Percentiles rank a stretch among this genome's conserved stretches.
Evolutionary conservation across 2,888 invertebrate genomes (phyloP).

Genomic region (Pollenia angustigena): DNA sequence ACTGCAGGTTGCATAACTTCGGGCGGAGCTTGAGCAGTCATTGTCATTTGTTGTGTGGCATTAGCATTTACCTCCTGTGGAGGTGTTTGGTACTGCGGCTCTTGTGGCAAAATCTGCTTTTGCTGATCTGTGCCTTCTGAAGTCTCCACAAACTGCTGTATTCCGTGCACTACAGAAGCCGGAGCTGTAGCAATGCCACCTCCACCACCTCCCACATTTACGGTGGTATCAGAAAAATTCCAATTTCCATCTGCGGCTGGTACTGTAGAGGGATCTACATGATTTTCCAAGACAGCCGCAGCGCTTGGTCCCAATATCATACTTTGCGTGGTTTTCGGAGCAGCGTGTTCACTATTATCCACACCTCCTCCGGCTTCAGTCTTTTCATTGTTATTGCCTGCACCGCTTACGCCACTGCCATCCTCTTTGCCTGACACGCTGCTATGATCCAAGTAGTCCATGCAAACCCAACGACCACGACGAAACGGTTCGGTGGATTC

Average conservation of each 20-base stretch:
- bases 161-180: slow-evolving; percentile 81
- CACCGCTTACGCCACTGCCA: slow-evolving; percentile 69
- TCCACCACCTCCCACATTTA: slow-evolving; percentile 18
- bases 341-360: slow-evolving; percentile 65
- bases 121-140: slow-evolving; percentile 74
- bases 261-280: slow-evolving; percentile 79
- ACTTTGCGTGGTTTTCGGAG: slow-evolving; percentile 81
- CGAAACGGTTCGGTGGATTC: slow-evolving; percentile 97
- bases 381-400: slow-evolving; percentile 81
- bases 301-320: slow-evolving; percentile 81
- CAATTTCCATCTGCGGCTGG: slow-evolving; percentile 81
- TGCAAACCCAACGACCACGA: slow-evolving; percentile 96
- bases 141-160: slow-evolving; percentile 78
- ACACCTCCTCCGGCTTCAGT: slow-evolving; percentile 76
- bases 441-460: slow-evolving; percentile 96
- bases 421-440: slow-evolving; percentile 77
- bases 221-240: slow-evolving; percentile 77
- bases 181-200: slow-evolving; percentile 84
- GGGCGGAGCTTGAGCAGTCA: slow-evolving; percentile 48
- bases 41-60: slow-evolving; percentile 75
- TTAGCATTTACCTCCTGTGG: slow-evolving; percentile 83
- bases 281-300: slow-evolving; percentile 78
- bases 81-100: slow-evolving; percentile 85
- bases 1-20: slow-evolving; percentile 81
- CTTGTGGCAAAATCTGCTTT: slow-evolving; percentile 81